Evolutionary conservation across 2,797 vertebrate species (phyloP).

Genomic region (Anguilla marmorata): DNA sequence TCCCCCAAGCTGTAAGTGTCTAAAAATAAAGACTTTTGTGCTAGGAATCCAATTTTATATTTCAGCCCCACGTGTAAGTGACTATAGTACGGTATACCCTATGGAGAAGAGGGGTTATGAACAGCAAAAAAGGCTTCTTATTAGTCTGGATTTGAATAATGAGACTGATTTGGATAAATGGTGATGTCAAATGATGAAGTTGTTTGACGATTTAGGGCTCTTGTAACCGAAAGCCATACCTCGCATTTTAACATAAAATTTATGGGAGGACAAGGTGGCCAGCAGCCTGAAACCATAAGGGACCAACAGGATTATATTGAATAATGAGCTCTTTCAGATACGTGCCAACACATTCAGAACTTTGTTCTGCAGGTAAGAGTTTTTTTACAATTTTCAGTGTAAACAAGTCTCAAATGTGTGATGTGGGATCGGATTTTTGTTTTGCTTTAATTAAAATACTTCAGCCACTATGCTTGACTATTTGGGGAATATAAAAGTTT

Average conservation of each 20-base stretch:
- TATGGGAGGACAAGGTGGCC: not conserved
- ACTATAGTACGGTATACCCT: not conserved
- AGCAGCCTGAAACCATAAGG: not conserved
- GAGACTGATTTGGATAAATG: constrained; percentile 3
- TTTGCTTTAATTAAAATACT: constrained; percentile 6
- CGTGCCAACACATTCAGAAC: not conserved
- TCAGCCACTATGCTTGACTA: not conserved
- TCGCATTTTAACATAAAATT: not conserved
- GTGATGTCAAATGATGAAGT: not conserved
- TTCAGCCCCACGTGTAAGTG: not conserved
- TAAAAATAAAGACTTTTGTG: not conserved
- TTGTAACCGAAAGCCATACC: not conserved
- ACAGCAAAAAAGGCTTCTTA: not conserved
- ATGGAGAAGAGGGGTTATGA: not conserved
- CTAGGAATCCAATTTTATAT: not conserved
- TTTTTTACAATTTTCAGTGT: not conserved
- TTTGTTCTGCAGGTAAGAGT: not conserved
- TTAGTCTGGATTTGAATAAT: not conserved
- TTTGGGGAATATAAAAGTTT: not conserved
- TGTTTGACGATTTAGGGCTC: not conserved
- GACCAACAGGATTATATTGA: not conserved
- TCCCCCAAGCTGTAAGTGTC: not conserved
- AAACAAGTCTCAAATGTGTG: not conserved
- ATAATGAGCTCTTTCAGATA: constrained; percentile 4
- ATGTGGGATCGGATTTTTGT: not conserved